These are phyloP conservation scores for Microtus montanus DNA, from an alignment of 2,113 vertebrate species.

Conservation along the genomic window DNA sequence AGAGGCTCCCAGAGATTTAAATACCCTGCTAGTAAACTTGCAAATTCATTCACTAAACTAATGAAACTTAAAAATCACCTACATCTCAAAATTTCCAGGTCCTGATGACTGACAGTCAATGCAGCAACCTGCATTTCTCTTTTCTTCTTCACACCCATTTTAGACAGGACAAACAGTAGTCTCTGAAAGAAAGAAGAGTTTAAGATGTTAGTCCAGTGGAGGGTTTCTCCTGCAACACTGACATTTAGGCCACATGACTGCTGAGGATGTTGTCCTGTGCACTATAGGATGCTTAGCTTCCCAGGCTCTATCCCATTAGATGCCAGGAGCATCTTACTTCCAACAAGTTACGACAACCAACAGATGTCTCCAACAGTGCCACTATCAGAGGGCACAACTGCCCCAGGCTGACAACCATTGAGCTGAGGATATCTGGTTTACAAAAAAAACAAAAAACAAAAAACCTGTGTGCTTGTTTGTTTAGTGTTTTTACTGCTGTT, in stretches of 20 bases:
- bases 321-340: background rate
- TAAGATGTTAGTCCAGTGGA: background rate
- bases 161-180: constrained; percentile 53
- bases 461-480: background rate
- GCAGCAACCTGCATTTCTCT: constrained; percentile 90
- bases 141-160: constrained; percentile 96
- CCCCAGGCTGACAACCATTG: background rate
- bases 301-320: background rate
- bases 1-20: background rate
- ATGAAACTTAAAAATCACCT: constrained; percentile 73
- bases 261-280: background rate
- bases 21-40: background rate
- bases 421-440: background rate
- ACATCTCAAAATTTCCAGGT: constrained; percentile 89
- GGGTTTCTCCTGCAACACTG: background rate
- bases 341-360: background rate
- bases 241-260: background rate
- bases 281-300: background rate
- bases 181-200: constrained; percentile 61
- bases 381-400: background rate
- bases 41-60: background rate
- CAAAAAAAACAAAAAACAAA: background rate
- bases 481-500: background rate
- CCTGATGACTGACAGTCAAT: constrained; percentile 85
- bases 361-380: background rate